phyloP scores from a whole-genome alignment of 2,113 vertebrate species.

The Chlorodrepanis virens region DNA sequence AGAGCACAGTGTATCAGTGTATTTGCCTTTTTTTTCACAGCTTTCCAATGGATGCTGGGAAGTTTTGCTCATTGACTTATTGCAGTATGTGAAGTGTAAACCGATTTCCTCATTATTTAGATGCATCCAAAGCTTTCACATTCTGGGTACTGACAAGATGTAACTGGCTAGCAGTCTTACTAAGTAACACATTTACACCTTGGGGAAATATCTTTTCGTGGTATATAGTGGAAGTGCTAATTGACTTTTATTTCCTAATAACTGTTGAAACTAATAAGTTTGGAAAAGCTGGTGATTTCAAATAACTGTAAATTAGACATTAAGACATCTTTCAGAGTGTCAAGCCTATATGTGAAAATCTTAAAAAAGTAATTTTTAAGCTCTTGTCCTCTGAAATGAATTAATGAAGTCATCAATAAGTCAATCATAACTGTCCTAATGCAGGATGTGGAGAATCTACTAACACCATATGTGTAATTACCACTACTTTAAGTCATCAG shows the following conservation, averaged over 20 bases:
- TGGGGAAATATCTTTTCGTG: constrained; percentile 65
- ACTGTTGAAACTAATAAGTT: constrained; percentile 53
- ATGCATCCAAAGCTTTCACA: constrained; percentile 34
- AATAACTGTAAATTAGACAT: constrained; percentile 57
- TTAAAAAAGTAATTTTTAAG: constrained; percentile 50
- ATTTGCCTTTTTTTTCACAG: neutral
- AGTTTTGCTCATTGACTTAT: constrained; percentile 39
- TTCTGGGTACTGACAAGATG: constrained; percentile 35
- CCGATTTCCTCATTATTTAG: constrained; percentile 30
- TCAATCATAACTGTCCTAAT: neutral
- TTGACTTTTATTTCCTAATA: constrained; percentile 72
- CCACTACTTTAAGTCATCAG: neutral
- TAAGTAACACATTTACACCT: constrained; percentile 55
- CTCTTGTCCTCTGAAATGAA: constrained; percentile 8
- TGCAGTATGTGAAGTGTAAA: constrained; percentile 6
- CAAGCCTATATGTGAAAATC: constrained; percentile 20
- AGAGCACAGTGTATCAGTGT: neutral
- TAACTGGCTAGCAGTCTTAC: constrained; percentile 45
- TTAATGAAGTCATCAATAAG: constrained; percentile 18
- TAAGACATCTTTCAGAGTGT: neutral
- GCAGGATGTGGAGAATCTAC: neutral
- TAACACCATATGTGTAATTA: neutral
- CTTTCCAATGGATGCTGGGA: neutral
- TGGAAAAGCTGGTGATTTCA: constrained; percentile 49
- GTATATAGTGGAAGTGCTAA: constrained; percentile 62